A percentile compares a stretch with the other conserved stretches of the same genome.
Evolutionary conservation across 2,797 vertebrate species (phyloP).

Genomic region (Ispidina picta): DNA sequence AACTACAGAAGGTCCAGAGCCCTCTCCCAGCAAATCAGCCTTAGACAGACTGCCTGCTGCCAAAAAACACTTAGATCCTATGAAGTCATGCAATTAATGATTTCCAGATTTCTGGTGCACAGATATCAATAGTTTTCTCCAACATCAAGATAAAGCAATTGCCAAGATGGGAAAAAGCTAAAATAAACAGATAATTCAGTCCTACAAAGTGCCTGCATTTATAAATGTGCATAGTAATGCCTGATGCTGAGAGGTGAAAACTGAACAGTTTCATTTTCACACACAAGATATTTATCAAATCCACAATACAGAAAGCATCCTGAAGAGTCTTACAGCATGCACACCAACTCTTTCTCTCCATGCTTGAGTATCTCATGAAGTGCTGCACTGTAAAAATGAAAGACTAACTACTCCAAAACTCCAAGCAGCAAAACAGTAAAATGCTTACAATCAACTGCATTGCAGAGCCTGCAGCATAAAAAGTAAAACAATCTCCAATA

Average conservation of each 20-base stretch:
- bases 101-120: constrained; percentile 41
- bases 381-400: constrained; percentile 10
- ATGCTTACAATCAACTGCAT: neutral
- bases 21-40: neutral
- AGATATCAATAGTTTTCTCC: constrained; percentile 13
- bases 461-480: neutral
- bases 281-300: neutral
- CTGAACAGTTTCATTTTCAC: neutral
- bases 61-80: constrained; percentile 16
- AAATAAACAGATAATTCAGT: neutral
- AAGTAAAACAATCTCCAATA: constrained; percentile 5
- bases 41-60: neutral
- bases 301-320: neutral
- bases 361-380: neutral
- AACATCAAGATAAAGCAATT: neutral
- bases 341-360: neutral
- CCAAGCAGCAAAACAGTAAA: neutral
- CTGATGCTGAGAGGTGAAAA: neutral
- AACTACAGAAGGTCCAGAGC: neutral
- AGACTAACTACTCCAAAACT: constrained; percentile 2
- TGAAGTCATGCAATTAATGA: constrained; percentile 29
- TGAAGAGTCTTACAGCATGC: neutral
- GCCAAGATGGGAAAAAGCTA: neutral
- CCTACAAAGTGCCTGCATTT: neutral
- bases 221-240: neutral